Percentiles rank a stretch among this genome's conserved stretches.
Evolutionary conservation across 2,888 invertebrate species (phyloP).

Genomic region (Aphidoletes aphidimyza): DNA sequence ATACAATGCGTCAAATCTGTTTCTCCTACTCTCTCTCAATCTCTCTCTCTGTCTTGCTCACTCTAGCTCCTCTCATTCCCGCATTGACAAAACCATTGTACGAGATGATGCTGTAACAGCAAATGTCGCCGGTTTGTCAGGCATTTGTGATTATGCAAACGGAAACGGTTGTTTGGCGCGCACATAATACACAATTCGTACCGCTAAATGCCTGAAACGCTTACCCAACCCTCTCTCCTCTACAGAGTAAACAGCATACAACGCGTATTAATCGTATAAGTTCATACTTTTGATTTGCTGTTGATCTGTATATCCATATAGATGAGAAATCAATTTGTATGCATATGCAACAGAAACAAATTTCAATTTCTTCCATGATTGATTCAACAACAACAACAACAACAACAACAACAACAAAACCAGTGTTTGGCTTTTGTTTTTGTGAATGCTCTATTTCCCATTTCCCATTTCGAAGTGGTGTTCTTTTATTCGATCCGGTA

Average conservation of each 20-base stretch:
- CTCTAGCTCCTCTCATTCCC: not conserved
- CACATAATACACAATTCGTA: not conserved
- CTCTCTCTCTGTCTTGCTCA: not conserved
- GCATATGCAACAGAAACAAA: too few species aligned
- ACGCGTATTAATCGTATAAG: too few species aligned
- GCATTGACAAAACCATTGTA: not conserved
- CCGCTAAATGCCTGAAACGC: conserved; percentile 29
- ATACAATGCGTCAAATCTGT: not conserved
- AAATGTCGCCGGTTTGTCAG: conserved; percentile 52
- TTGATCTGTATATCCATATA: too few species aligned
- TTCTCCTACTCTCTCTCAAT: not conserved
- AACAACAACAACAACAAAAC: not conserved
- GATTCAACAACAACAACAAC: not conserved
- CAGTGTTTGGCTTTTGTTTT: conserved; percentile 29
- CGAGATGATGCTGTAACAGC: not conserved
- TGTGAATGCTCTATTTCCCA: too few species aligned
- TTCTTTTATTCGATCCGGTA: too few species aligned
- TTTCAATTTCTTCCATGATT: too few species aligned
- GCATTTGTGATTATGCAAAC: conserved; percentile 44
- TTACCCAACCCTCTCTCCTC: too few species aligned
- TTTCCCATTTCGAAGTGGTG: not conserved
- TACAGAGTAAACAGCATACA: too few species aligned
- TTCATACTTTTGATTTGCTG: too few species aligned
- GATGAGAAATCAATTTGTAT: too few species aligned
- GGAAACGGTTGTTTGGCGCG: conserved; percentile 21